Evolutionary conservation across 1,140 invertebrate genomes (phyloP).

Genomic region (Cotesia vestalis): DNA sequence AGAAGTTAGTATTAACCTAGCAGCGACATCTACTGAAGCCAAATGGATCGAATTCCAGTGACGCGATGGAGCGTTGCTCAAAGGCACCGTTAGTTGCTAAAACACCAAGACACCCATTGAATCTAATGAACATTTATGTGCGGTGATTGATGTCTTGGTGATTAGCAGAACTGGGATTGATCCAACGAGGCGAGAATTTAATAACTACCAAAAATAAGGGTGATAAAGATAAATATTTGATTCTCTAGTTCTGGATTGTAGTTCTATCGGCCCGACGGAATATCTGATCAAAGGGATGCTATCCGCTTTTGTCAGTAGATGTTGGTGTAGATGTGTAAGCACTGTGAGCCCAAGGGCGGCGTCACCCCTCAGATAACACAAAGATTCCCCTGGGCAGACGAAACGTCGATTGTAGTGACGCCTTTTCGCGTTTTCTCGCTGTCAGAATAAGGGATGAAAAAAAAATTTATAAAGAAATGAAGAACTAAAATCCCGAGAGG

Average conservation of each 20-base stretch:
- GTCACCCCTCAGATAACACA: slow-evolving; percentile 26
- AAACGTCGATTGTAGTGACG: slow-evolving; percentile 28
- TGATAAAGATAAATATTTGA: slow-evolving; percentile 24
- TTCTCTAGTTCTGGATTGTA: background rate
- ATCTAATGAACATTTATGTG: no score
- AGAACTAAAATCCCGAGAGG: background rate
- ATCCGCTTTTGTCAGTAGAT: background rate
- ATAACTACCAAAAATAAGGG: slow-evolving; percentile 30
- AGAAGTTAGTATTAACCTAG: background rate
- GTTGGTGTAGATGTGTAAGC: slow-evolving; percentile 10
- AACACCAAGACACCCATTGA: no score
- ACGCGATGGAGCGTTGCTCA: no score
- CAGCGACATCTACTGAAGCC: no score
- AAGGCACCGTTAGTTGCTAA: no score
- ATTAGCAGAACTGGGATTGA: no score
- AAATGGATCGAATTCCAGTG: no score
- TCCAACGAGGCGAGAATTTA: slow-evolving; percentile 19
- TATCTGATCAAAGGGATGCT: slow-evolving; percentile 34
- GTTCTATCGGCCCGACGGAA: slow-evolving; percentile 24
- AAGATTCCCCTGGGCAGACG: slow-evolving; percentile 31
- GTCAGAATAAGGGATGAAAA: background rate
- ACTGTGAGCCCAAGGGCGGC: background rate
- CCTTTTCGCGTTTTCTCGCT: background rate
- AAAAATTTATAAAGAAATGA: background rate
- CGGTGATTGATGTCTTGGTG: no score